These are phyloP conservation scores for Melanotaenia pygmaea DNA, from an alignment of 2,797 vertebrate genomes.

Conservation along the genomic window DNA sequence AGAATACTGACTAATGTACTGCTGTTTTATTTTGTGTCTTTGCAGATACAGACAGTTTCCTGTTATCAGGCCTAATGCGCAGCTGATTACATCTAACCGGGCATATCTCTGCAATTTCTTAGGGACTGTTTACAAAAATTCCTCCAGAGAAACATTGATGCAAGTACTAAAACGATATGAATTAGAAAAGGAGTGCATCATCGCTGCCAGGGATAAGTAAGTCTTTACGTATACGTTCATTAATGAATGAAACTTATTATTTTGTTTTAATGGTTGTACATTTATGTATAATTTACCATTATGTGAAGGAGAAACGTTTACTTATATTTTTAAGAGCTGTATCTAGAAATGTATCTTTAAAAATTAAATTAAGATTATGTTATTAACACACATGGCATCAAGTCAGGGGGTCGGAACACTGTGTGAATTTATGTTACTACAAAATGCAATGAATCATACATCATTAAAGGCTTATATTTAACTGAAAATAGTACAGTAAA, in stretches of 20 bases:
- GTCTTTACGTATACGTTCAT: conserved; percentile 41
- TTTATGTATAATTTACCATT: too few relatives aligned
- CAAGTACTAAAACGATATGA: conserved; percentile 86
- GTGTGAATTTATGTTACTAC: too few relatives aligned
- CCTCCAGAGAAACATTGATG: conserved; percentile 91
- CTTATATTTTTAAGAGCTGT: too few relatives aligned
- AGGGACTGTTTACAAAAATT: conserved; percentile 96
- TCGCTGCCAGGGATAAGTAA: conserved; percentile 92
- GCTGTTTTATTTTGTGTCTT: conserved; percentile 35
- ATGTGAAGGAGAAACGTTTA: too few relatives aligned
- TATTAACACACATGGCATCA: too few relatives aligned
- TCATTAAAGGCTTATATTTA: background rate
- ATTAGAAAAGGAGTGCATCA: conserved; percentile 89
- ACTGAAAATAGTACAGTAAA: too few relatives aligned
- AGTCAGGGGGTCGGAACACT: too few relatives aligned
- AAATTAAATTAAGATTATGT: too few relatives aligned
- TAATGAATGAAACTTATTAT: background rate
- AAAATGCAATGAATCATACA: too few relatives aligned
- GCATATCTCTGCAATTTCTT: conserved; percentile 95
- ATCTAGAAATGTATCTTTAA: too few relatives aligned
- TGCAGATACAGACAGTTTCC: conserved; percentile 95
- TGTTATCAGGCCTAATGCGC: conserved; percentile 87
- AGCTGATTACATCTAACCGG: conserved; percentile 89
- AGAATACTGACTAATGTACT: background rate
- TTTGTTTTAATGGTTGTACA: background rate